These are phyloP conservation scores for Tragelaphus scriptus DNA, from an alignment of 2,113 vertebrate genomes.

Conservation along the genomic window DNA sequence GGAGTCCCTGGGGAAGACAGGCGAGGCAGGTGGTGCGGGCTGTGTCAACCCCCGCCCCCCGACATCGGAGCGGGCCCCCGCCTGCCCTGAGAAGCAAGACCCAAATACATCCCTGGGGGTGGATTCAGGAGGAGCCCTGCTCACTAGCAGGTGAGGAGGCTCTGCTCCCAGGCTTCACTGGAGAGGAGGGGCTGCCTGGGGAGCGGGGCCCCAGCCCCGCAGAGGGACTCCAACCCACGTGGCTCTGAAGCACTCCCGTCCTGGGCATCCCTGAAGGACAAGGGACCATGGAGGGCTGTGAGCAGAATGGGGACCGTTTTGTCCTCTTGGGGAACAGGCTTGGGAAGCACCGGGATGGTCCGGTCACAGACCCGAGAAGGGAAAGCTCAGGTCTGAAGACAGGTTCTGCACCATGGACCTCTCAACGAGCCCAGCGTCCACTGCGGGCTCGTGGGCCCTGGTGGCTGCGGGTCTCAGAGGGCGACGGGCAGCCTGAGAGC, in stretches of 20 bases:
- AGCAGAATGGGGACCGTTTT: not conserved
- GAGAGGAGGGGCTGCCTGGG: not conserved
- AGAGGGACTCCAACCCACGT: rapidly evolving
- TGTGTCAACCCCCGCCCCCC: not conserved
- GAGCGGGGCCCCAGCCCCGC: not conserved
- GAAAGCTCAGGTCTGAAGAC: not conserved
- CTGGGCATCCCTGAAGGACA: not conserved
- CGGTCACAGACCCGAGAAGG: not conserved
- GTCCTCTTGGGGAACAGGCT: not conserved
- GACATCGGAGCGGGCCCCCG: not conserved
- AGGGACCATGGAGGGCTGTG: not conserved
- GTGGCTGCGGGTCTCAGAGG: rapidly evolving
- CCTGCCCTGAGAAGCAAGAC: not conserved
- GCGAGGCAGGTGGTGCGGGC: not conserved
- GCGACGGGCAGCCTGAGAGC: not conserved
- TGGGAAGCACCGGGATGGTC: not conserved
- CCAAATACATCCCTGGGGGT: not conserved
- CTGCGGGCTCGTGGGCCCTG: not conserved
- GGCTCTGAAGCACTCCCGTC: not conserved
- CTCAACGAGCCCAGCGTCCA: rapidly evolving
- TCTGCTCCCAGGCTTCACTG: not conserved
- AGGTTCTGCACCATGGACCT: not conserved
- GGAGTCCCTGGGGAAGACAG: not conserved
- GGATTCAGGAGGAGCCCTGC: not conserved
- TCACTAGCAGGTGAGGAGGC: not conserved